Conservation (phyloP, 2,797 vertebrate species). For the Epinephelus coioides region DNA sequence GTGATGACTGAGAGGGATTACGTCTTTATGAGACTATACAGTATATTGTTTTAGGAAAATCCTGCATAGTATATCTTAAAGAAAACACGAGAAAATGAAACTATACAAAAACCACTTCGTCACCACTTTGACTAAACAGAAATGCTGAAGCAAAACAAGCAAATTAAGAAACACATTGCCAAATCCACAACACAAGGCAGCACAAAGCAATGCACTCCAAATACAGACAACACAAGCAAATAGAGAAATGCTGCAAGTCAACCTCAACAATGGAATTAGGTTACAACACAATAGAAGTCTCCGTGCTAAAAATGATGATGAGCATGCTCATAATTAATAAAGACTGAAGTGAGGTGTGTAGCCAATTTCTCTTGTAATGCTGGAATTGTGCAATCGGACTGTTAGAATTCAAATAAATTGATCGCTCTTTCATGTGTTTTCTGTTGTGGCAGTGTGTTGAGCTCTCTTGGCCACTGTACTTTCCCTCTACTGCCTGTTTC, state of each 20-base stretch:
- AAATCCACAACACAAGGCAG: background rate
- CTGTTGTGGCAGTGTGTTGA: background rate
- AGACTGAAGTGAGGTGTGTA: background rate
- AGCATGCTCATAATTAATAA: background rate
- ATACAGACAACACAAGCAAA: slow-evolving; percentile 1
- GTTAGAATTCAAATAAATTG: background rate
- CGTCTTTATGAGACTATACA: no score
- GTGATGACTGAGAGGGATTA: no score
- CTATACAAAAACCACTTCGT: background rate
- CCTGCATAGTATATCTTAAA: no score
- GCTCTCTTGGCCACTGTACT: background rate
- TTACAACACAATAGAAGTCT: background rate
- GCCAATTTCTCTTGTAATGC: background rate
- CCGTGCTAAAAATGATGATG: slow-evolving; percentile 1
- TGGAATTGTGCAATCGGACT: background rate
- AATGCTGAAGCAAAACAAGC: background rate
- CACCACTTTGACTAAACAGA: background rate
- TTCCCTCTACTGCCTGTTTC: background rate
- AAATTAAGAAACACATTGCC: background rate
- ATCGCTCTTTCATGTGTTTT: background rate
- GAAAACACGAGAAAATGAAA: background rate
- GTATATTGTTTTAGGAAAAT: no score
- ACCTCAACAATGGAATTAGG: background rate
- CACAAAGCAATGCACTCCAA: background rate
- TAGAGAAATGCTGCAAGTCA: background rate